Percentiles rank a stretch among this genome's conserved stretches.
phyloP scores from a whole-genome alignment of 1,140 invertebrate species.

The Drosophila seguyi region DNA sequence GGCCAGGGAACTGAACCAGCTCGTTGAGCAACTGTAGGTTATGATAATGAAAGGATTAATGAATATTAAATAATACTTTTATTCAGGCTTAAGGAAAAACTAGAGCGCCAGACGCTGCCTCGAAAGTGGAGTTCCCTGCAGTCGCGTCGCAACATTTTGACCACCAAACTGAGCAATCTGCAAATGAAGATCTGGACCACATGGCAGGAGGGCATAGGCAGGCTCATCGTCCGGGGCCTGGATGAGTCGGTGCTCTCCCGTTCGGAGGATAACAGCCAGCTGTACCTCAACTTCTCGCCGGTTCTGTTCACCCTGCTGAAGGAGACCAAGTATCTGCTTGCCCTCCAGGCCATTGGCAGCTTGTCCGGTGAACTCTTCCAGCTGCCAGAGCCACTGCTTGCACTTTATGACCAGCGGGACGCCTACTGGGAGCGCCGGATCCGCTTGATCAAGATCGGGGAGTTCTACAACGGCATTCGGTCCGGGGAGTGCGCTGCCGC shows the following conservation, averaged over 20 bases:
- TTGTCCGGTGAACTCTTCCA: slow-evolving; percentile 69
- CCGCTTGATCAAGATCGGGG: slow-evolving; percentile 85
- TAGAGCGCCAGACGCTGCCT: slow-evolving; percentile 36
- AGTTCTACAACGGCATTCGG: slow-evolving; percentile 88
- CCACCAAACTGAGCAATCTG: slow-evolving; percentile 76
- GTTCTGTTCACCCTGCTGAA: slow-evolving; percentile 72
- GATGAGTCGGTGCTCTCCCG: slow-evolving; percentile 58
- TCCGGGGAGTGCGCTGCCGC: slow-evolving; percentile 58
- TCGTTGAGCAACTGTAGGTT: slow-evolving; percentile 65
- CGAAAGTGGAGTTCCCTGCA: slow-evolving; percentile 49
- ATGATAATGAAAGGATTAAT: background rate
- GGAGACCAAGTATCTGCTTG: slow-evolving; percentile 75
- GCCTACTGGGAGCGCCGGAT: slow-evolving; percentile 85
- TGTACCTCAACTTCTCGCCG: slow-evolving; percentile 67
- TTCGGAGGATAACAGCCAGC: slow-evolving; percentile 15
- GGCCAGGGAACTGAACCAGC: slow-evolving; percentile 55
- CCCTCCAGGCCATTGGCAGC: slow-evolving; percentile 56
- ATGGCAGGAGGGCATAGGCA: slow-evolving; percentile 73
- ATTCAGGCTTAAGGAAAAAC: slow-evolving; percentile 47
- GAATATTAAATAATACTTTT: background rate
- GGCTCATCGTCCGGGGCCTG: slow-evolving; percentile 60
- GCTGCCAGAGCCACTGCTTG: slow-evolving; percentile 85
- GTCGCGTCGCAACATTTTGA: slow-evolving; percentile 70
- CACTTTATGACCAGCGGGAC: slow-evolving; percentile 85
- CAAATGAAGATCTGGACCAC: slow-evolving; percentile 78